Percentiles rank a stretch among this genome's conserved stretches.
phyloP scores from a whole-genome alignment of 2,797 vertebrate genomes.

The Triplophysa bombifrons region DNA sequence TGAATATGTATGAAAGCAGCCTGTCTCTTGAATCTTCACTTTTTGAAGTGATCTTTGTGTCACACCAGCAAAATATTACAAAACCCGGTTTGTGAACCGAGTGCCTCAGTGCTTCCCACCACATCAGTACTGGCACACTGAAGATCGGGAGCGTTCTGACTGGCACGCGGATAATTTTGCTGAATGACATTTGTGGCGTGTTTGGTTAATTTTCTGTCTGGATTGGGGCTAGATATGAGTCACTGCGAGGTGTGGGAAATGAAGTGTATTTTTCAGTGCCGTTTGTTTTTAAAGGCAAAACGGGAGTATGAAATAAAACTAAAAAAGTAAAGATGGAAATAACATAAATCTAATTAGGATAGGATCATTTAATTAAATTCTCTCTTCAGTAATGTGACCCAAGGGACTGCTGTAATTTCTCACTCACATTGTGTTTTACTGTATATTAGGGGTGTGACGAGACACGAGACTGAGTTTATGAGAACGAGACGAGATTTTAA shows the following conservation, averaged over 20 bases:
- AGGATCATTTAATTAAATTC: slow-evolving; percentile 60
- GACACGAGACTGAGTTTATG: no score
- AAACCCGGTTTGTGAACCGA: slow-evolving; percentile 54
- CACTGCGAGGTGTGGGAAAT: slow-evolving; percentile 20
- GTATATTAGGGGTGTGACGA: no score
- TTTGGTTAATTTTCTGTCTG: slow-evolving; percentile 29
- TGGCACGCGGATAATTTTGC: slow-evolving; percentile 32
- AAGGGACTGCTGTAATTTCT: slow-evolving; percentile 49
- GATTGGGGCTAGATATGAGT: slow-evolving; percentile 8
- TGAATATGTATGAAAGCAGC: slow-evolving; percentile 24
- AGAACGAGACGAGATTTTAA: no score
- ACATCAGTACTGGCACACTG: slow-evolving; percentile 12
- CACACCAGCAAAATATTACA: slow-evolving; percentile 43
- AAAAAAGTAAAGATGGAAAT: slow-evolving; percentile 32
- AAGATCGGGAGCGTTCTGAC: background rate
- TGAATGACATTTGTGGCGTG: background rate
- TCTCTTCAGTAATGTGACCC: slow-evolving; percentile 53
- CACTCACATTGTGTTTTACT: slow-evolving; percentile 31
- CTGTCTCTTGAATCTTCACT: slow-evolving; percentile 32
- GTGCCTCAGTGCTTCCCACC: slow-evolving; percentile 46
- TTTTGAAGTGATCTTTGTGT: slow-evolving; percentile 50
- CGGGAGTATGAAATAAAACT: slow-evolving; percentile 41
- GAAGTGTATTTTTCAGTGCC: slow-evolving; percentile 26
- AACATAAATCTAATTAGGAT: slow-evolving; percentile 58
- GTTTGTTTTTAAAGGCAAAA: slow-evolving; percentile 36